Evolutionary conservation across 2,888 invertebrate species (phyloP).

Genomic region (Nycteola revayana): DNA sequence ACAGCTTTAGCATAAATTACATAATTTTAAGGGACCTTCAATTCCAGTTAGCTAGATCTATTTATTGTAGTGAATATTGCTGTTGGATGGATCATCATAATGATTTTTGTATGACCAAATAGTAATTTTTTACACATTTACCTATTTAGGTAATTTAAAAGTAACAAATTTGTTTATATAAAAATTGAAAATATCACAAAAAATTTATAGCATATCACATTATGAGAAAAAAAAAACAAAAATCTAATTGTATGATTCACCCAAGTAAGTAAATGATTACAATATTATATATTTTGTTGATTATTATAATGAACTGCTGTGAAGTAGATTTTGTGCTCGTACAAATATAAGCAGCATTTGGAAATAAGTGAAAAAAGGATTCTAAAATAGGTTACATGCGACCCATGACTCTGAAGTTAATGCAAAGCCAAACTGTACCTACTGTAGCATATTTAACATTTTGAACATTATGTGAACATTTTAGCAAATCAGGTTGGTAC

Average conservation of each 20-base stretch:
- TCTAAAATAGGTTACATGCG: constrained; percentile 55
- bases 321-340: constrained; percentile 70
- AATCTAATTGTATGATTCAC: constrained; percentile 60
- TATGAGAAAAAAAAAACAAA: constrained; percentile 51
- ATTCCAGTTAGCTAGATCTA: constrained; percentile 81
- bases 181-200: constrained; percentile 70
- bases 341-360: constrained; percentile 74
- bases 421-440: constrained; percentile 74
- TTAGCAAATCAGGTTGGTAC: constrained; percentile 70
- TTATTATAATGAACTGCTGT: constrained; percentile 70
- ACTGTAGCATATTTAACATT: constrained; percentile 64
- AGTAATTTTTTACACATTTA: constrained; percentile 74
- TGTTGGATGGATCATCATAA: constrained; percentile 66
- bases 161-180: constrained; percentile 64
- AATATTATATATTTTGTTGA: constrained; percentile 74
- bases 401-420: constrained; percentile 61
- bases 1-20: constrained; percentile 72
- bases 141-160: constrained; percentile 66
- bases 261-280: constrained; percentile 66
- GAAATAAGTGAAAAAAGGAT: constrained; percentile 79
- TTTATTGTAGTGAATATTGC: constrained; percentile 76
- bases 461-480: constrained; percentile 68
- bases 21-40: constrained; percentile 82
- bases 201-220: constrained; percentile 77
- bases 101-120: constrained; percentile 76